Percentiles rank a stretch among this genome's conserved stretches.
Conservation (phyloP, 2,797 vertebrate genomes). For the Echiichthys vipera region DNA sequence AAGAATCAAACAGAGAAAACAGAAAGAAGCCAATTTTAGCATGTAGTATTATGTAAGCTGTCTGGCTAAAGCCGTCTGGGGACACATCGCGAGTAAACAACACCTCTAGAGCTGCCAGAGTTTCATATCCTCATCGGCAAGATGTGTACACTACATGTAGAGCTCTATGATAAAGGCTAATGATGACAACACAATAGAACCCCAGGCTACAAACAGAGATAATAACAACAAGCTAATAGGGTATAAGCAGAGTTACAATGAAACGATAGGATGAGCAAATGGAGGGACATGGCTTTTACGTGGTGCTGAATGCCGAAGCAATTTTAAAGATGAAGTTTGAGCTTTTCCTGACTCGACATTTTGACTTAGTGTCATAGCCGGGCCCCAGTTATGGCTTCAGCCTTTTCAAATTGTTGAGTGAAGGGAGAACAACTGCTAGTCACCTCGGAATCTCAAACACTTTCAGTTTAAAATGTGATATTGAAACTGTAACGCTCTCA, state of each 20-base stretch:
- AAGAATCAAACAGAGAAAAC: constrained; percentile 16
- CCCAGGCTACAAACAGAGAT: constrained; percentile 5
- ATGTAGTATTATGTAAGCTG: constrained; percentile 60
- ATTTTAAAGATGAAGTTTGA: constrained; percentile 35
- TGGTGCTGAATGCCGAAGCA: constrained; percentile 13
- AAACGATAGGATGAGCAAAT: constrained; percentile 8
- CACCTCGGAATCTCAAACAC: constrained; percentile 28
- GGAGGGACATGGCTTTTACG: background rate
- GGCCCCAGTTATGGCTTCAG: constrained; percentile 9
- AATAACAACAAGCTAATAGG: constrained; percentile 5
- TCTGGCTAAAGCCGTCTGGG: constrained; percentile 48
- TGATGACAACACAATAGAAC: constrained; percentile 17
- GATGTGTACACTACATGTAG: constrained; percentile 66
- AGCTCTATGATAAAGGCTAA: constrained; percentile 78
- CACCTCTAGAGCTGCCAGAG: constrained; percentile 65
- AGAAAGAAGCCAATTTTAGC: constrained; percentile 52
- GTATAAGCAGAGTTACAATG: background rate
- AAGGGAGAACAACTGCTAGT: constrained; percentile 26
- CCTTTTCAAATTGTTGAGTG: constrained; percentile 35
- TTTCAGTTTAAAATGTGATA: constrained; percentile 15
- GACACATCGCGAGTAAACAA: constrained; percentile 79
- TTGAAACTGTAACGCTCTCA: constrained; percentile 3
- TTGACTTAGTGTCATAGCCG: constrained; percentile 8
- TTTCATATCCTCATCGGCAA: constrained; percentile 50
- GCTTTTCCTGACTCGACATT: constrained; percentile 23